Conservation (phyloP, 2,888 invertebrate species). For the Drosophila mulleri region DNA sequence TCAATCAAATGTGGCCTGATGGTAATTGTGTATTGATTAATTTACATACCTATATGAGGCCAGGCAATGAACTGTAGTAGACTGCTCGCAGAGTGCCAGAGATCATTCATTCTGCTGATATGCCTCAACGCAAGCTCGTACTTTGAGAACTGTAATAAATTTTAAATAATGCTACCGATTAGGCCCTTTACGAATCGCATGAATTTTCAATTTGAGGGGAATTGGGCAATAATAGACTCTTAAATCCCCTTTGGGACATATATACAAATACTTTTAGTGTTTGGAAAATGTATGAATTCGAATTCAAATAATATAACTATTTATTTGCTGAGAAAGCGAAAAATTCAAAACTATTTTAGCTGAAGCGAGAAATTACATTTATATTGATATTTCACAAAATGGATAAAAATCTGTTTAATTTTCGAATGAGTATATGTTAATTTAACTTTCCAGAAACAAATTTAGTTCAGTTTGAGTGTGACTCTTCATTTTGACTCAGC, state of each 20-base stretch:
- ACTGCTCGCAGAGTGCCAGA: background rate
- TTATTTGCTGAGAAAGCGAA: no score
- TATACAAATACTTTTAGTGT: background rate
- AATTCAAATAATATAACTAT: background rate
- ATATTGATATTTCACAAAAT: no score
- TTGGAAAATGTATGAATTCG: background rate
- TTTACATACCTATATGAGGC: background rate
- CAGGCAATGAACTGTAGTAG: conserved; percentile 20
- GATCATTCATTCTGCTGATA: conserved; percentile 44
- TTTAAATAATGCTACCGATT: conserved; percentile 10
- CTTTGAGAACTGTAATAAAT: background rate
- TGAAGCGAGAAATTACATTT: no score
- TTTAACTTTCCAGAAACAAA: no score
- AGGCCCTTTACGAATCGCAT: background rate
- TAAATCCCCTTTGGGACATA: background rate
- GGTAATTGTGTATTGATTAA: conserved; percentile 55
- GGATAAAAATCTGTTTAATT: no score
- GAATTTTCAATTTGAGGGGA: background rate
- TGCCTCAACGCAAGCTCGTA: background rate
- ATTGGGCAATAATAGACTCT: background rate
- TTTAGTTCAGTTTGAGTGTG: no score
- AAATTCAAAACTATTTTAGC: no score
- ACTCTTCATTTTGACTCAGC: background rate
- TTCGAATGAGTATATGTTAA: no score
- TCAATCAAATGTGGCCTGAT: conserved; percentile 47